Conservation (phyloP, 2,113 vertebrate genomes). For the Apodemus speciosus region DNA sequence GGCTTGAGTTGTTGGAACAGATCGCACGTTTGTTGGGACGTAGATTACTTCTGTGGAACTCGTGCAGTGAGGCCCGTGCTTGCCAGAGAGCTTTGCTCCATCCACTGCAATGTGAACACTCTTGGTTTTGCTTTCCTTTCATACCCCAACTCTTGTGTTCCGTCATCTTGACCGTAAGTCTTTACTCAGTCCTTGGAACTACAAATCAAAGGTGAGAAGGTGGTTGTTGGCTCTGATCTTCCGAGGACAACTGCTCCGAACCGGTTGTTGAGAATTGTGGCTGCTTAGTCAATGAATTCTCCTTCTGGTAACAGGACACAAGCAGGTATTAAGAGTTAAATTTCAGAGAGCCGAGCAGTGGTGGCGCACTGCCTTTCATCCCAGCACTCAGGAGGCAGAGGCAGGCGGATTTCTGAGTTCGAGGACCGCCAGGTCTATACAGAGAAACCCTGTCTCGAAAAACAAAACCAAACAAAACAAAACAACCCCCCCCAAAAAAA, state of each 20-base stretch:
- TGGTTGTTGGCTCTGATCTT: constrained; percentile 51
- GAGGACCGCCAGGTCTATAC: no score
- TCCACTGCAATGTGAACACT: not conserved
- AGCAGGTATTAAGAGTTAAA: constrained; percentile 58
- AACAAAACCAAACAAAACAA: no score
- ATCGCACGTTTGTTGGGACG: not conserved
- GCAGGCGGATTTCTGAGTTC: no score
- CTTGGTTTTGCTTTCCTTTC: constrained; percentile 34
- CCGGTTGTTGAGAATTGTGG: constrained; percentile 38
- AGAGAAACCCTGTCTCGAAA: no score
- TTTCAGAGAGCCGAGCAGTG: no score
- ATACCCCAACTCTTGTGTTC: not conserved
- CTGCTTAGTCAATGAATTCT: constrained; percentile 42
- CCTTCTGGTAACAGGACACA: constrained; percentile 47
- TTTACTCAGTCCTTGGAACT: constrained; percentile 66
- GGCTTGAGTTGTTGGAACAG: constrained; percentile 40
- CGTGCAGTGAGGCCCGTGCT: not conserved
- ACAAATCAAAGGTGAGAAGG: constrained; percentile 59
- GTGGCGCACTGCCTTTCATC: no score
- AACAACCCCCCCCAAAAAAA: no score
- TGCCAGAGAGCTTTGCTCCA: constrained; percentile 28
- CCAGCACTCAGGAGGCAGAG: no score
- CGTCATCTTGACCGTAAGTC: constrained; percentile 47
- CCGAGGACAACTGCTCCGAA: constrained; percentile 51
- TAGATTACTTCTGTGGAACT: not conserved